Conservation (phyloP, 1,140 invertebrate genomes). For the Solenopsis invicta region DNA sequence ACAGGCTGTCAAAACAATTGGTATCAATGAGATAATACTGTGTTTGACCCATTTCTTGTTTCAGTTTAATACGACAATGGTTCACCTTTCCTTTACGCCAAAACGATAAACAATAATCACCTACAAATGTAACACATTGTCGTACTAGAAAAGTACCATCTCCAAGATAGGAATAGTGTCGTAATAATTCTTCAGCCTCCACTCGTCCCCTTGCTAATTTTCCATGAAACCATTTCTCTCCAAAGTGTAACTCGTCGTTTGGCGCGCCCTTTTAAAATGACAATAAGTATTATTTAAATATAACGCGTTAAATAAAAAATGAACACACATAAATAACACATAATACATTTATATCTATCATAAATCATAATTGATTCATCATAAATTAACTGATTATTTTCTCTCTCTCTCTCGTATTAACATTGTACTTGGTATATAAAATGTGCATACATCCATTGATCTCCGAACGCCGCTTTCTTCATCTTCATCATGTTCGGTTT, state of each 20-base stretch:
- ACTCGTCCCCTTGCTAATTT: constrained; percentile 92
- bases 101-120: constrained; percentile 98
- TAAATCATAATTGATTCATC: background rate
- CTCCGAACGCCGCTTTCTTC: constrained; percentile 83
- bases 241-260: constrained; percentile 95
- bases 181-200: constrained; percentile 93
- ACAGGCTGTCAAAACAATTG: constrained; percentile 96
- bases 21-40: constrained; percentile 97
- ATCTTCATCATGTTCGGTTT: constrained; percentile 87
- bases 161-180: constrained; percentile 94
- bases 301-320: background rate
- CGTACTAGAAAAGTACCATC: constrained; percentile 98
- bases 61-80: constrained; percentile 96
- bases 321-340: background rate
- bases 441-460: constrained; percentile 80
- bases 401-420: no score
- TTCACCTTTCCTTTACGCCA: constrained; percentile 96
- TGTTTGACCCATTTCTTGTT: constrained; percentile 95
- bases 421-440: background rate
- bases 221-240: constrained; percentile 98
- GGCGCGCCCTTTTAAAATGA: constrained; percentile 80
- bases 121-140: constrained; percentile 98
- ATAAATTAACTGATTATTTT: no score
- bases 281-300: constrained; percentile 13
- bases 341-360: background rate